phyloP scores from a whole-genome alignment of 2,113 vertebrate species.

The Todiramphus saurophagus region DNA sequence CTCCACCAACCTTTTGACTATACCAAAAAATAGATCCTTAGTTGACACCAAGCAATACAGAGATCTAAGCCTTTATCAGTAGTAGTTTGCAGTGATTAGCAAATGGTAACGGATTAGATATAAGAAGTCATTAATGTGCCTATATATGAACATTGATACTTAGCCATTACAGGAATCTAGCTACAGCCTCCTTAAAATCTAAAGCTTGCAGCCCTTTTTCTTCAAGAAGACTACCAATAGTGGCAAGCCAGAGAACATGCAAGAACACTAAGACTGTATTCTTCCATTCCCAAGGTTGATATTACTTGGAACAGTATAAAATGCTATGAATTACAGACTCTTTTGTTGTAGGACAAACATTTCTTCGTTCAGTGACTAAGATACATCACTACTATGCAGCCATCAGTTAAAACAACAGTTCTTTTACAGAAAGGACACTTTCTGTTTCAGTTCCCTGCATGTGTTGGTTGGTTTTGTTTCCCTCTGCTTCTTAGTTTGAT shows the following conservation, averaged over 20 bases:
- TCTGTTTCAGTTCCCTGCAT: background rate
- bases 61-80: background rate
- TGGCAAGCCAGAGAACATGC: background rate
- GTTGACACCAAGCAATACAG: background rate
- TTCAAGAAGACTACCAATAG: rapidly evolving
- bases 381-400: background rate
- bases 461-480: rapidly evolving
- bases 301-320: background rate
- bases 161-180: background rate
- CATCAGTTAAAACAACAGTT: background rate
- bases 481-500: background rate
- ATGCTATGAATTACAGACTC: background rate
- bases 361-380: background rate
- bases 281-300: background rate
- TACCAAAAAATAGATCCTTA: background rate
- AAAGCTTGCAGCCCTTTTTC: background rate
- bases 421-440: background rate
- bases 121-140: background rate
- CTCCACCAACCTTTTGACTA: background rate
- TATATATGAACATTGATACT: background rate
- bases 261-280: background rate
- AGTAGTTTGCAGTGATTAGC: background rate
- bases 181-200: background rate
- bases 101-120: background rate
- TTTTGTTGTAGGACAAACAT: background rate